Evolutionary conservation across 2,113 vertebrate species (phyloP), one percentile per base, ranked within the genome.

Genomic region (Myrmecophaga tridactyla): DNA sequence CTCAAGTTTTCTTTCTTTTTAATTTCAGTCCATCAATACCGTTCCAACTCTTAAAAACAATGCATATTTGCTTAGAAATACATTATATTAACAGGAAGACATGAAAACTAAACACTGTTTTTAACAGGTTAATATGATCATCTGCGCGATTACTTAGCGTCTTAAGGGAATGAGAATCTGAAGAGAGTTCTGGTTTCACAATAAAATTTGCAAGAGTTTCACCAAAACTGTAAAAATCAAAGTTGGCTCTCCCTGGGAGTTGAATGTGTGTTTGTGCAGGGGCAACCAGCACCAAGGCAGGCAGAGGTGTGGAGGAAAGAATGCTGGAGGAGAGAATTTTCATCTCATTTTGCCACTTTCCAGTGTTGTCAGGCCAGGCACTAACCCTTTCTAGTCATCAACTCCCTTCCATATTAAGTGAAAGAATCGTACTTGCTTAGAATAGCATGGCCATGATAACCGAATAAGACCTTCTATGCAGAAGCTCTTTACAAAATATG

Each of bases 191-290:
- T 76, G 39, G 1, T 10, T 23, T 86, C 36, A 21, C 48, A 81
- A 69, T 81, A 90, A 83, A 93, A 89, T 58, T 78, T 85, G 48
- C 62, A 75, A 92, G 72, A 70, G 5, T 67, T 83, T 94, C 63
- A 56, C 51, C 29, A 41, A 81, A 90, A 86, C 58, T 69, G 76
- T 53, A 84, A 67, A 83, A 39, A 56, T 25, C 4, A 48, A 94
- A 69, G 62, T 0, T 73, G 34, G 18, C 48, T 86, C 2, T 86
- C 48, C 78, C 31, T 60, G 62, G 39, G 31, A 10, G 1, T 53
- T 43, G 62, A 60, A 76, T 36, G 29, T 48, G 25, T 60, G 9
- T 11, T 58, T 46, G 31, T 82, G 34, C 43, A 7, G 25, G 6
- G 27, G 27, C 23, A 63, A 23, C 17, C 31, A 29, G 4, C 25